A percentile compares a stretch with the other conserved stretches of the same genome.
Conservation (phyloP, 1,140 invertebrate species). For the Apis cerana region DNA sequence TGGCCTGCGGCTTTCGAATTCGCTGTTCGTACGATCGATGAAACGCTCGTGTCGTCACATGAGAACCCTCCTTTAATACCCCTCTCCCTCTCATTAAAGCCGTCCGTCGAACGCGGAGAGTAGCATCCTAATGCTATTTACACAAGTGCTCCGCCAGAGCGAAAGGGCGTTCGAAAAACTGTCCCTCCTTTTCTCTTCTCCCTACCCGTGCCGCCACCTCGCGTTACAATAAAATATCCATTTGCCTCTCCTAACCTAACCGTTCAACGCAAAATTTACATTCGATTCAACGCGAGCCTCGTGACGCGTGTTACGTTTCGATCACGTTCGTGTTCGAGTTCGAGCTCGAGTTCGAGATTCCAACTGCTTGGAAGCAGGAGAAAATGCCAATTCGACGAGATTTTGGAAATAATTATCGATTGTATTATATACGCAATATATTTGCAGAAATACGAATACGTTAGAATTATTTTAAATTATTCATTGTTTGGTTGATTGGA, state of each 20-base stretch:
- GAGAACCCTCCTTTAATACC: slow-evolving; percentile 63
- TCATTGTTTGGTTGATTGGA: too few species aligned
- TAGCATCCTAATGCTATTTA: slow-evolving; percentile 69
- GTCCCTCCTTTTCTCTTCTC: not conserved
- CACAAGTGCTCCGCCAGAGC: slow-evolving; percentile 60
- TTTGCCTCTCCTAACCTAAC: not conserved
- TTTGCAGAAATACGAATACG: too few species aligned
- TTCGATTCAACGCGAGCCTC: not conserved
- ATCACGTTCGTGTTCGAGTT: not conserved
- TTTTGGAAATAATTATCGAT: too few species aligned
- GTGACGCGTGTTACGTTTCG: not conserved
- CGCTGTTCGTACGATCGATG: slow-evolving; percentile 59
- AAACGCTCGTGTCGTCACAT: slow-evolving; percentile 63
- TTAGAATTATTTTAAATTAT: too few species aligned
- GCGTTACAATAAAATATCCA: slow-evolving; percentile 33
- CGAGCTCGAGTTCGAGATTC: too few species aligned
- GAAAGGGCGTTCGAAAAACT: slow-evolving; percentile 50
- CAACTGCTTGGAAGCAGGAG: too few species aligned
- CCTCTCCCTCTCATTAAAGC: slow-evolving; percentile 64
- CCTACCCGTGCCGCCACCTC: slow-evolving; percentile 6
- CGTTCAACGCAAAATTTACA: not conserved
- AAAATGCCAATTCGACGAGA: too few species aligned
- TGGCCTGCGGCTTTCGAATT: slow-evolving; percentile 61
- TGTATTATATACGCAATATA: too few species aligned
- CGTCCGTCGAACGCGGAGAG: slow-evolving; percentile 57